Percentiles rank a stretch among this genome's conserved stretches.
Evolutionary conservation across 2,888 invertebrate species (phyloP).

Genomic region (Meteorus colon): DNA sequence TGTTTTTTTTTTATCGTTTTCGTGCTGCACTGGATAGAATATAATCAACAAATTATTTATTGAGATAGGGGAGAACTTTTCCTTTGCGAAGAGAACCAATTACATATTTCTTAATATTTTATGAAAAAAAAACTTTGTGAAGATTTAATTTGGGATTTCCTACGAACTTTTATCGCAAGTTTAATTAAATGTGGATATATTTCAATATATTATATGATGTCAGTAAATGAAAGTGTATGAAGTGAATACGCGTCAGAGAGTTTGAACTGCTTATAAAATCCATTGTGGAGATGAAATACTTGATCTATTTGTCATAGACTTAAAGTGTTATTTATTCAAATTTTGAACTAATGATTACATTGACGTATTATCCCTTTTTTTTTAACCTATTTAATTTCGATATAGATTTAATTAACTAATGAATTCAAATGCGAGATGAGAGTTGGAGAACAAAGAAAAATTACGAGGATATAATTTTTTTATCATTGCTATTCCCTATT

Average conservation of each 20-base stretch:
- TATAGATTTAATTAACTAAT: slow-evolving; percentile 47
- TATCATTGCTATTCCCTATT: slow-evolving; percentile 9
- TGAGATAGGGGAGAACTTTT: no score
- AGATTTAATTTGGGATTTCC: no score
- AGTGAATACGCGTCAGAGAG: not conserved
- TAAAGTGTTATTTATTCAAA: not conserved
- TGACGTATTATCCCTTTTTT: not conserved
- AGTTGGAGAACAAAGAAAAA: slow-evolving; percentile 10
- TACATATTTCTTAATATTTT: no score
- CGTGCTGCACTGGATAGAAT: no score
- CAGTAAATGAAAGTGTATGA: not conserved
- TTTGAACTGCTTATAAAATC: not conserved
- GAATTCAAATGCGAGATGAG: slow-evolving; percentile 38
- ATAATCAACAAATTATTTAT: no score
- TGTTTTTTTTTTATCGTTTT: no score
- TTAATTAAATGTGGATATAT: no score
- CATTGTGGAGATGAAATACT: not conserved
- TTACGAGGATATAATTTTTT: slow-evolving; percentile 18
- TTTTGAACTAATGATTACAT: not conserved
- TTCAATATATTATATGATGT: not conserved
- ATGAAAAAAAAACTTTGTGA: no score
- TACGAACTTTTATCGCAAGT: no score
- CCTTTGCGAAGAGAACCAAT: no score
- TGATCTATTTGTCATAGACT: not conserved
- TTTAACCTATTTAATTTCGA: not conserved